These are phyloP conservation scores for Apus apus DNA, from an alignment of 2,113 vertebrate genomes.

Conservation along the genomic window DNA sequence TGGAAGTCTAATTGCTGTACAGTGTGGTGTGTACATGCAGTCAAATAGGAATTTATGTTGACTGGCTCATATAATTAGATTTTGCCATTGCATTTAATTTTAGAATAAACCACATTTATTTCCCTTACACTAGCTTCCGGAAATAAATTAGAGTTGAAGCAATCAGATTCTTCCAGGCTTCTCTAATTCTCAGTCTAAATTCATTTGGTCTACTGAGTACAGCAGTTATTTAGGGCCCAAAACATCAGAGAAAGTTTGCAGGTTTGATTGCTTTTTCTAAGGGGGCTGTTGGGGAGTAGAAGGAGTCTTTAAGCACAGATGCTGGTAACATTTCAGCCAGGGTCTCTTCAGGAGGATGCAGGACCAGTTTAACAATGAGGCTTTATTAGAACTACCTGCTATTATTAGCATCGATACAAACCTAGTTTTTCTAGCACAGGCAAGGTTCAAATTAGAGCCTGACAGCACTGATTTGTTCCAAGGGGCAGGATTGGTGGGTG, in stretches of 20 bases:
- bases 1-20: constrained; percentile 13
- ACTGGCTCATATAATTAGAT: neutral
- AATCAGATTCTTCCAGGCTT: neutral
- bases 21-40: neutral
- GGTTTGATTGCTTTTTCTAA: neutral
- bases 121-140: neutral
- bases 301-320: neutral
- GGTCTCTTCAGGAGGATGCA: neutral
- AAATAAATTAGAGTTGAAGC: neutral
- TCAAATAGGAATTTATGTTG: neutral
- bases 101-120: constrained; percentile 25
- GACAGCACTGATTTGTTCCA: neutral
- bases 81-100: constrained; percentile 28
- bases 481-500: neutral
- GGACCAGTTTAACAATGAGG: neutral
- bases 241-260: neutral
- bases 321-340: neutral
- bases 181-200: neutral
- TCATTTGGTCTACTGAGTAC: neutral
- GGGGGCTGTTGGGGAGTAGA: neutral
- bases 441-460: neutral
- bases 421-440: neutral
- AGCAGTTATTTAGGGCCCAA: neutral
- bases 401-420: neutral
- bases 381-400: neutral